phyloP scores from a whole-genome alignment of 2,113 vertebrate species.

The Ia io region DNA sequence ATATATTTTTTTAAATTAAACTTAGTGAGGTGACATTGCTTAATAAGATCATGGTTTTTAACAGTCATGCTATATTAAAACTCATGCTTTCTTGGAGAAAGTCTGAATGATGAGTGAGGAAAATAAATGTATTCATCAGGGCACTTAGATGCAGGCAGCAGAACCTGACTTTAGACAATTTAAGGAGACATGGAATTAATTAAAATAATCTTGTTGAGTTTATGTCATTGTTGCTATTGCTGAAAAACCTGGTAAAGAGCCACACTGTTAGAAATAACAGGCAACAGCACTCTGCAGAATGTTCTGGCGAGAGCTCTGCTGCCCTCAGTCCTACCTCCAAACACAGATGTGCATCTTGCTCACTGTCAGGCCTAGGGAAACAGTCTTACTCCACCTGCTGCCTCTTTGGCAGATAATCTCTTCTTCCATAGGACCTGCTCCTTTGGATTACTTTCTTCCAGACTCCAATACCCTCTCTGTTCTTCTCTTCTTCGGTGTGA shows the following conservation, averaged over 20 bases:
- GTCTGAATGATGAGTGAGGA: neutral
- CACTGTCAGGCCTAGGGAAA: neutral
- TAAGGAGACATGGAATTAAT: neutral
- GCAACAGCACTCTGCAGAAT: neutral
- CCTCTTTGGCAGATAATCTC: neutral
- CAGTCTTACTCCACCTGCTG: neutral
- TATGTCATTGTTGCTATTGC: neutral
- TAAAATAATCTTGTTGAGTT: neutral
- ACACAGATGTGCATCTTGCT: neutral
- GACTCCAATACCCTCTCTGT: neutral
- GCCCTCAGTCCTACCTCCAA: neutral
- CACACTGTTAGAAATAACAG: neutral
- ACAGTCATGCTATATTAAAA: neutral
- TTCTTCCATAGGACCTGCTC: neutral
- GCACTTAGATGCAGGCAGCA: neutral
- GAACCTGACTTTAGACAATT: neutral
- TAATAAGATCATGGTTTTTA: neutral
- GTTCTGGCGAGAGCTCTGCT: neutral
- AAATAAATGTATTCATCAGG: neutral
- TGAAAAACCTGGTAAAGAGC: neutral
- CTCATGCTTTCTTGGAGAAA: neutral
- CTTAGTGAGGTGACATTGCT: neutral
- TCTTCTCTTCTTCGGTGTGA: neutral
- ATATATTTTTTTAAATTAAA: neutral
- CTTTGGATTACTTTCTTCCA: neutral